Conservation (phyloP, 2,113 vertebrate species). For the Spilogale gracilis region DNA sequence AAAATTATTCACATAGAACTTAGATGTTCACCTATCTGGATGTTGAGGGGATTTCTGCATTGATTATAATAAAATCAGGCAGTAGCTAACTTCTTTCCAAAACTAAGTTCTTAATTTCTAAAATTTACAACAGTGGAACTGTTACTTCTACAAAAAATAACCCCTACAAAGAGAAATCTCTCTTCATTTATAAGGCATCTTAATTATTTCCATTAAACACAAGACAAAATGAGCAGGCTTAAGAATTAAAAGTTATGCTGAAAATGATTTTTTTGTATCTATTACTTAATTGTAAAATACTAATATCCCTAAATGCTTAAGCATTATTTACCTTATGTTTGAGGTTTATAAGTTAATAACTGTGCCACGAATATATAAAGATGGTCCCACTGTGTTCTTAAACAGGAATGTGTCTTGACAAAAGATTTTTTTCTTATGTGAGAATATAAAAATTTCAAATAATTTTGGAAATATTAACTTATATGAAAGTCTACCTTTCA, state of each 20-base stretch:
- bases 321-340: neutral
- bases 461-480: constrained; percentile 79
- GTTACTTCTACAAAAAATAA: constrained; percentile 27
- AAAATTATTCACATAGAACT: neutral
- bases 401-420: neutral
- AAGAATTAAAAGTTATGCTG: neutral
- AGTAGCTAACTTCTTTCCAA: neutral
- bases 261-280: neutral
- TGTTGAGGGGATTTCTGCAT: neutral
- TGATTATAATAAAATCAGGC: neutral
- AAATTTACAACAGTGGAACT: neutral
- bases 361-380: neutral
- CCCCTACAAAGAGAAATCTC: neutral
- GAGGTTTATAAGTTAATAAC: neutral
- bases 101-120: neutral
- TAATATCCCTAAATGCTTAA: neutral
- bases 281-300: neutral
- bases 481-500: constrained; percentile 69
- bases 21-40: neutral
- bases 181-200: neutral
- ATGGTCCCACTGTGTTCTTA: neutral
- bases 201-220: neutral
- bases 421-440: neutral
- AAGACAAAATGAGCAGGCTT: neutral
- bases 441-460: neutral